Conservation (phyloP, 2,888 invertebrate genomes). For the Platycnemis pennipes region DNA sequence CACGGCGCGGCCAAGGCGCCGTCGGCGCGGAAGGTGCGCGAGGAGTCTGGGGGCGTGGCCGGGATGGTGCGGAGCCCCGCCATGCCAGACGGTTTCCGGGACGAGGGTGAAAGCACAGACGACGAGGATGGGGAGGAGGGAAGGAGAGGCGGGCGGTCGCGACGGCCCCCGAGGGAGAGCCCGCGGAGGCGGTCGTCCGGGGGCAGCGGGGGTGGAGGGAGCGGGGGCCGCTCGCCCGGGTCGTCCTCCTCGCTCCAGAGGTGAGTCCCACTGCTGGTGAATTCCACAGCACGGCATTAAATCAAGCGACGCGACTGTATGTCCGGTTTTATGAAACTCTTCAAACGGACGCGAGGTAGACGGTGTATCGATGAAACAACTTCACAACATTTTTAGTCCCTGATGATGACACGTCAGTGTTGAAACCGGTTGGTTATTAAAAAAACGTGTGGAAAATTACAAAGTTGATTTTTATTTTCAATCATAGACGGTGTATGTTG, state of each 20-base stretch:
- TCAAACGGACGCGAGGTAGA: too few relatives aligned
- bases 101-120: slow-evolving; percentile 38
- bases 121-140: slow-evolving; percentile 58
- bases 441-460: too few relatives aligned
- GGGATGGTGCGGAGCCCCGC: slow-evolving; percentile 77
- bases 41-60: slow-evolving; percentile 72
- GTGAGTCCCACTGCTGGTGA: slow-evolving; percentile 33
- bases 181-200: slow-evolving; percentile 82
- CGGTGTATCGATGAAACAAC: too few relatives aligned
- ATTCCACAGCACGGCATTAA: too few relatives aligned
- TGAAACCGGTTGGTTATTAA: too few relatives aligned
- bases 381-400: too few relatives aligned
- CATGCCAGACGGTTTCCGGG: slow-evolving; percentile 76
- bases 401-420: too few relatives aligned
- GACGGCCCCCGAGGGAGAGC: slow-evolving; percentile 84
- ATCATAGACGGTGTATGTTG: too few relatives aligned
- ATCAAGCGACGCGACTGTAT: too few relatives aligned
- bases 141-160: slow-evolving; percentile 65
- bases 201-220: slow-evolving; percentile 78
- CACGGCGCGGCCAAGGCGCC: not conserved
- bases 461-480: too few relatives aligned
- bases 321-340: too few relatives aligned
- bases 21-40: slow-evolving; percentile 78
- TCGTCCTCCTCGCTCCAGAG: slow-evolving; percentile 69
- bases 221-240: slow-evolving; percentile 76